Base-by-base conservation (phyloP, 2,797 vertebrate genomes). In the Orestias chungarensis region DNA sequence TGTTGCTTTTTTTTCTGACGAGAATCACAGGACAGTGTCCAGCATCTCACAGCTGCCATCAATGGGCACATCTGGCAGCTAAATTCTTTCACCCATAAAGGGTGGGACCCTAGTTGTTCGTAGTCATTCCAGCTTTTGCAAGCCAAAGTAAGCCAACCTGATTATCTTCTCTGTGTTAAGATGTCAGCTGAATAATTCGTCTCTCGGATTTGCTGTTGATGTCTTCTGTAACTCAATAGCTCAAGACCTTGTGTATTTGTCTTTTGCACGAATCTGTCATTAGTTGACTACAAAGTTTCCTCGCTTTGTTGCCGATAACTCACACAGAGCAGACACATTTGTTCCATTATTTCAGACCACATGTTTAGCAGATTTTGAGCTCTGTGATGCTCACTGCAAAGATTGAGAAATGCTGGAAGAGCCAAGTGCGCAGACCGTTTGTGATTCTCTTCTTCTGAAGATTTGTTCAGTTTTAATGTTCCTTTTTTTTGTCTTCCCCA, bases 131-230 rank as follows among this genome's bases (percentile, higher is more conserved):
- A 73, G 44, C 44, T 33, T 71, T 70, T 73, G 20, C 64, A 49
- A 78, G 73, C 79, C 78, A 86, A 83, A 81, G 68, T 74, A 85
- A 89, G 61, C 76, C 42, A 81, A 80, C 70, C 71, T 70, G 55
- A 52, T 75, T 43, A 68, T 83, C 65, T 57, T 74, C 55, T 76
- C 68, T 47, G 64, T 77, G 77, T 78, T 78, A 83, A 68, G 65
- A 67, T 75, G 49, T 80, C 49, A 47, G 40, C 44, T n/a, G 70
- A 31, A 76, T 74, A 25, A 76, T 83, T 75, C 75, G 70, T 55
- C 64, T 75, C 49, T 54, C 2, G 27, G 46, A 33, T 59, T 76
- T 68, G 54, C 59, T 76, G 71, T 71, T 72, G 40, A 67, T 71
- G 66, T 78, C 47, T 52, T 15, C 44, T 46, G 46, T 44, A 76